Base-by-base conservation (phyloP, 2,888 invertebrate species). In the Catonia carolina region DNA sequence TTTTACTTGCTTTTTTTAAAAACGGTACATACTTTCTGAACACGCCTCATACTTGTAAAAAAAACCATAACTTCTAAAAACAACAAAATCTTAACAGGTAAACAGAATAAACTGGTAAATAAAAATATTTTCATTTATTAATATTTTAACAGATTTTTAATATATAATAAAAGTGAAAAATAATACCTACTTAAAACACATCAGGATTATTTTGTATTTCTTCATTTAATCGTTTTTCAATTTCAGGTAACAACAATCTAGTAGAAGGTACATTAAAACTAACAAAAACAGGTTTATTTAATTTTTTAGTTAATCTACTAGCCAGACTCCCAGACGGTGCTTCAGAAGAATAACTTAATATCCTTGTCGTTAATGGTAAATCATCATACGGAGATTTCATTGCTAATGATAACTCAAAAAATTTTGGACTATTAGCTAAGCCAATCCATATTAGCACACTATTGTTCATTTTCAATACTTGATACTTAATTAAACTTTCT, bases 361-460 rank as follows among this genome's bases (percentile, higher is more conserved):
- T 53, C 17, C 50, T 47, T 6, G 61, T 41, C 12, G 58, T 53
- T 12, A 60, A 27, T 7, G 60, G 60, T 3, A 39, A 22, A 1
- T 55, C 31, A 20, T 50, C 51, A 36, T 56, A 62, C 35, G 57
- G 53, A 27, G 57, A 45, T 20, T 52, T 39, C 7, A 60, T 48
- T 10, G 60, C 53, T 33, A 60, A 27, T 20, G 17, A 47, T 10
- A 60, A 47, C 36, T 59, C 55, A 41, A 42, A 39, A 22, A 60
- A 55, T 14, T 12, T 33, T 20, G 56, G 47, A 50, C 33, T 22
- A 10, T 48, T 49, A 15, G 53, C 51, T 8, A 42, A 23, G 14
- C 61, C 61, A 18, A 56, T 56, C 61, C 61, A 61, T 22, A 61
- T 58, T 31, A 60, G 54, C 22, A 54, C 27, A n/a, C 58, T 60